Base-by-base conservation (phyloP, 2,797 vertebrate genomes). In the Paguma larvata region DNA sequence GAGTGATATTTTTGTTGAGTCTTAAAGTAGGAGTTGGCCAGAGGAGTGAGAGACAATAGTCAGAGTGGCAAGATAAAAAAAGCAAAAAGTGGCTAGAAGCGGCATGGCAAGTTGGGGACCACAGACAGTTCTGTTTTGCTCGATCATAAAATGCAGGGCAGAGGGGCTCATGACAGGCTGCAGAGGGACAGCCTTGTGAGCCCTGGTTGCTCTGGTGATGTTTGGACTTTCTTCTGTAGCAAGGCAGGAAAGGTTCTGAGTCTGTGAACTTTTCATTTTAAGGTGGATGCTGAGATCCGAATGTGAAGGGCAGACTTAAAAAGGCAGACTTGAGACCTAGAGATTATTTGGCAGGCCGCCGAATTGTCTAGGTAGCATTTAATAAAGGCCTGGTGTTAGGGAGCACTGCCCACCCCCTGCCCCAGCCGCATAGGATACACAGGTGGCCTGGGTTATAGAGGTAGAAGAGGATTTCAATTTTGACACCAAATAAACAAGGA, bases 121-220 rank as follows among this genome's bases (percentile, higher is more conserved):
- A n/a, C 6, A 12, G 56, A 23, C 16, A 14, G 46, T 23, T 34
- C 30, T 10, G 19, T 48, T 46, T 15, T 25, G 25, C 14, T 63
- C n/a, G 16, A 16, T 41, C 16, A 30, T 5, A 27, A 34, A 21
- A 23, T 13, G 27, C 4, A 19, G 27, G 62, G 3, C 21, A 9
- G 0, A 4, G 44, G 3, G 2, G 27, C 30, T 15, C 30, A 19
- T 8, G 75, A 10, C 16, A 32, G 23, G 5, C 38, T 10, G 10
- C 21, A 41, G 13, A 11, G 2, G 8, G 19, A 41, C 12, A 10
- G 25, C 53, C 16, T 32, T 9, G 2, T n/a, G 46, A 51, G 8
- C 46, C 27, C 65, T 38, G 34, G 13, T 6, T 21, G 59, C 27
- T 32, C 73, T 59, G 30, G 8, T 30, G 25, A 4, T 5, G 3